These are phyloP conservation scores for Drosophila ficusphila DNA, from an alignment of 1,140 invertebrate species.

Conservation along the genomic window DNA sequence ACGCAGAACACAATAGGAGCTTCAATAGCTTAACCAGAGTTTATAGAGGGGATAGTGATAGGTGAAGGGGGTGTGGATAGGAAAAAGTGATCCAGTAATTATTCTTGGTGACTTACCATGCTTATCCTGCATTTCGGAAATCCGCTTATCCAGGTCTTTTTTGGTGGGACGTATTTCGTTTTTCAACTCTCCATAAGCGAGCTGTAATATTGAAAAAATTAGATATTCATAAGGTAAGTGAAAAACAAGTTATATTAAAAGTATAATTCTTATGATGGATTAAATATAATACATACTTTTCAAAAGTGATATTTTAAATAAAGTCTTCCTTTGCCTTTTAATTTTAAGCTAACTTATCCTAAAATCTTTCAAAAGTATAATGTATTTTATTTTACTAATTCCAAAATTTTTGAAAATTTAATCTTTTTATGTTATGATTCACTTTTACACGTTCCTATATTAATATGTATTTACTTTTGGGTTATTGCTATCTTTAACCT, in stretches of 20 bases:
- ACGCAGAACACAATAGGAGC: slow-evolving; percentile 76
- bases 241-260: too few relatives aligned
- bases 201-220: slow-evolving; percentile 56
- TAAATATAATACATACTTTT: too few relatives aligned
- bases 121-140: slow-evolving; percentile 91
- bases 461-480: too few relatives aligned
- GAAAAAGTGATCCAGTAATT: background rate
- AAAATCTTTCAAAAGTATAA: too few relatives aligned
- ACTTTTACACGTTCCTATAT: too few relatives aligned
- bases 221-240: background rate
- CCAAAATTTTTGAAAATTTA: too few relatives aligned
- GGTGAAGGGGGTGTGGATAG: slow-evolving; percentile 1
- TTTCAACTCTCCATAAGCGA: slow-evolving; percentile 85
- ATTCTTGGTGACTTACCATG: slow-evolving; percentile 87
- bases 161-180: slow-evolving; percentile 86
- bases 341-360: too few relatives aligned
- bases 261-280: too few relatives aligned
- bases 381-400: too few relatives aligned
- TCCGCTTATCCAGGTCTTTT: slow-evolving; percentile 89
- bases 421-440: too few relatives aligned
- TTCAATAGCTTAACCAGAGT: slow-evolving; percentile 87
- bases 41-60: slow-evolving; percentile 26
- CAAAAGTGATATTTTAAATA: too few relatives aligned
- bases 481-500: background rate
- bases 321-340: too few relatives aligned